These are phyloP conservation scores for Agonopterix heracliana DNA, from an alignment of 2,888 invertebrate species.

Conservation along the genomic window DNA sequence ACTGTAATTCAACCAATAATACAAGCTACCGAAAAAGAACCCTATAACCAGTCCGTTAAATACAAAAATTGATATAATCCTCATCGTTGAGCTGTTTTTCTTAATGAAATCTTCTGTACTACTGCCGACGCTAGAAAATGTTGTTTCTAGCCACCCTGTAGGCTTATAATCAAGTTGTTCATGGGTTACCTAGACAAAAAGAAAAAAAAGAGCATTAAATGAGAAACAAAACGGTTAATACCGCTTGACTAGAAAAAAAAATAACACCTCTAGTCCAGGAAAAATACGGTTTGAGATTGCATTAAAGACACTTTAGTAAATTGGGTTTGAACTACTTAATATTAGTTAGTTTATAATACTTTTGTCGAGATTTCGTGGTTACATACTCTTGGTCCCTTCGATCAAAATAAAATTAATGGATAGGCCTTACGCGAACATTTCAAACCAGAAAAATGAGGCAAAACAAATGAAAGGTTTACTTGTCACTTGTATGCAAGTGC, in stretches of 20 bases:
- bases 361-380: not conserved
- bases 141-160: constrained; percentile 49
- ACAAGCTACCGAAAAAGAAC: constrained; percentile 53
- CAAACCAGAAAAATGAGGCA: no score
- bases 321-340: not conserved
- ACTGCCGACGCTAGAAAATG: constrained; percentile 34
- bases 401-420: no score
- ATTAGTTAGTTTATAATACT: not conserved
- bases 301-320: no score
- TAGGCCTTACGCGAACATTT: no score
- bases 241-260: not conserved
- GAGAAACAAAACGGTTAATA: not conserved
- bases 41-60: constrained; percentile 51
- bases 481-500: no score
- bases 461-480: no score
- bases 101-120: constrained; percentile 49
- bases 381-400: not conserved
- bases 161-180: constrained; percentile 54
- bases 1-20: constrained; percentile 51
- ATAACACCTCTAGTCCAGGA: not conserved
- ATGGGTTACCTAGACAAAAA: constrained; percentile 29
- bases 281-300: no score
- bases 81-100: constrained; percentile 37
- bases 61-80: constrained; percentile 33
- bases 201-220: not conserved